A percentile compares a stretch with the other conserved stretches of the same genome.
These are phyloP conservation scores for Hapalemur alaotrensis DNA, from an alignment of 2,797 vertebrate genomes.

Conservation along the genomic window DNA sequence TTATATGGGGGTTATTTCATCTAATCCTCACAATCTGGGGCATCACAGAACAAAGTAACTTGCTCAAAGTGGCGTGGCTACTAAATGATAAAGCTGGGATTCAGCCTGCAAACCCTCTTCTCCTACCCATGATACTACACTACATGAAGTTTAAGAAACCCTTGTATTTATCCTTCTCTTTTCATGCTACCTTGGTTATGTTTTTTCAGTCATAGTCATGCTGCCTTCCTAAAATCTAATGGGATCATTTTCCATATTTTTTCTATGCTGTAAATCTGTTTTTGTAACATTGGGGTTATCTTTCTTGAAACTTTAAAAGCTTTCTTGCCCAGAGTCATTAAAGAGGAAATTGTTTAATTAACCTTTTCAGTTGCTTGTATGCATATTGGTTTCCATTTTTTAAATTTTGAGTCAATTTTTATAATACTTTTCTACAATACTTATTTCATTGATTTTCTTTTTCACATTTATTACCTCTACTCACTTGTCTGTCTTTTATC, in stretches of 20 bases:
- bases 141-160: not conserved
- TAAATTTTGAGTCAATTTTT: not conserved
- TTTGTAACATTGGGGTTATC: not conserved
- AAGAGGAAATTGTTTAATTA: not conserved
- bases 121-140: rapidly evolving
- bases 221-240: not conserved
- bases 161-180: not conserved
- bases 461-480: not conserved
- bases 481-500: not conserved
- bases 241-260: not conserved
- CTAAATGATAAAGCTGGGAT: not conserved
- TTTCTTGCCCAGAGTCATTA: not conserved
- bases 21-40: not conserved
- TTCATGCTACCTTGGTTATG: not conserved
- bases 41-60: not conserved
- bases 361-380: not conserved
- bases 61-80: not conserved
- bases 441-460: not conserved
- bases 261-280: not conserved
- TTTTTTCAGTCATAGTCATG: not conserved
- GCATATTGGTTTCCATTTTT: not conserved
- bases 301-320: not conserved
- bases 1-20: not conserved
- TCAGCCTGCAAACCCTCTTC: not conserved
- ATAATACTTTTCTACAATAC: not conserved